Percentiles rank a stretch among this genome's conserved stretches.
Evolutionary conservation across 2,888 invertebrate species (phyloP).

Genomic region (Oligia strigilis): DNA sequence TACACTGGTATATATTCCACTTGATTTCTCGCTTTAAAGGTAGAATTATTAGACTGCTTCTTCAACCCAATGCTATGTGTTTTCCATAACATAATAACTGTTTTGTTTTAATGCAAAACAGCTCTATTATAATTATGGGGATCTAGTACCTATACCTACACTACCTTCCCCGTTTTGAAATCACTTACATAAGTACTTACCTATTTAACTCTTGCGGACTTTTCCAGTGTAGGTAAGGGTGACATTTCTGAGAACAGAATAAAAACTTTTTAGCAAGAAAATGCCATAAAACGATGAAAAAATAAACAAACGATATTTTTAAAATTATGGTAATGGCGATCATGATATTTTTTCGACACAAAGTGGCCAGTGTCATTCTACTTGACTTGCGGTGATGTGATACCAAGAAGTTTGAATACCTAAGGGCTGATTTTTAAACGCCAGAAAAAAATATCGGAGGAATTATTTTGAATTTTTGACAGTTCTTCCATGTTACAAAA

Average conservation of each 20-base stretch:
- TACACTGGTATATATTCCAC: no score
- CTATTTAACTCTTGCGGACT: background rate
- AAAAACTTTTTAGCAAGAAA: background rate
- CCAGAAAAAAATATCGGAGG: no score
- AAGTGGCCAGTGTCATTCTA: conserved; percentile 1
- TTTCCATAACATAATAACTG: no score
- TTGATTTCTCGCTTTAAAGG: no score
- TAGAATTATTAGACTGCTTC: no score
- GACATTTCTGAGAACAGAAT: background rate
- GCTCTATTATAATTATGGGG: background rate
- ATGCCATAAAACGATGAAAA: background rate
- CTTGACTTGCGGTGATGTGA: conserved; percentile 3
- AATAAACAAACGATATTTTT: background rate
- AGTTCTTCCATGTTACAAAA: no score
- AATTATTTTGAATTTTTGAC: no score
- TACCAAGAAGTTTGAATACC: conserved; percentile 11
- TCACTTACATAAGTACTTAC: background rate
- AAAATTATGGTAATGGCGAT: background rate
- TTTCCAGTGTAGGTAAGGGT: background rate
- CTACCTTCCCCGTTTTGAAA: background rate
- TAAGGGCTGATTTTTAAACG: background rate
- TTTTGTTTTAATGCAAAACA: no score
- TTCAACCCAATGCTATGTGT: no score
- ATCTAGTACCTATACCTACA: background rate
- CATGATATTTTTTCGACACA: background rate